These are phyloP conservation scores for Artemia franciscana DNA, from an alignment of 1,140 invertebrate species.

Conservation along the genomic window DNA sequence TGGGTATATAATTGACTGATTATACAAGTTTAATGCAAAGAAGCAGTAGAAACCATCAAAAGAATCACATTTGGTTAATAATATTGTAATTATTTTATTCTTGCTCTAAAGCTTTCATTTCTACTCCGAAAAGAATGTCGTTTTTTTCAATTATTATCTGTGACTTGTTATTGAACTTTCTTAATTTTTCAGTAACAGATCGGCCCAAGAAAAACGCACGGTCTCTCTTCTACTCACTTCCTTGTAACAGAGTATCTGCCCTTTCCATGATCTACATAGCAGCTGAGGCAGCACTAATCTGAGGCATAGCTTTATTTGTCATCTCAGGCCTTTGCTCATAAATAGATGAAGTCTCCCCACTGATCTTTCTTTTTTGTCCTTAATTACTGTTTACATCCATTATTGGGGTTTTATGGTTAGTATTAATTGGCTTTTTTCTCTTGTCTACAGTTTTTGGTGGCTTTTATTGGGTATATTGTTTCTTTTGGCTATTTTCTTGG, in stretches of 20 bases:
- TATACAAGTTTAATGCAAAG: too few species aligned
- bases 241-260: not conserved
- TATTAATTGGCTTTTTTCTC: not conserved
- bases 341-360: not conserved
- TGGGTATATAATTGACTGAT: too few species aligned
- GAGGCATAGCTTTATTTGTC: not conserved
- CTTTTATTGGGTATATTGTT: not conserved
- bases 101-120: too few species aligned
- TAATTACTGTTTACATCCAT: not conserved
- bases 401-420: not conserved
- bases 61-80: too few species aligned
- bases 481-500: too few species aligned
- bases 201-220: not conserved
- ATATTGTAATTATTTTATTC: too few species aligned
- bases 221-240: not conserved
- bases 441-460: not conserved
- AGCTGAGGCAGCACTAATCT: not conserved
- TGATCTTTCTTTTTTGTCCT: not conserved
- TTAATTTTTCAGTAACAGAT: not conserved
- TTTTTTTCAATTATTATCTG: not conserved
- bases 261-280: not conserved
- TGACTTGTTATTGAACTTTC: not conserved
- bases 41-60: too few species aligned
- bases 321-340: not conserved
- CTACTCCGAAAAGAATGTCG: too few species aligned